phyloP scores from a whole-genome alignment of 1,140 invertebrate genomes.

The Hyles euphorbiae region DNA sequence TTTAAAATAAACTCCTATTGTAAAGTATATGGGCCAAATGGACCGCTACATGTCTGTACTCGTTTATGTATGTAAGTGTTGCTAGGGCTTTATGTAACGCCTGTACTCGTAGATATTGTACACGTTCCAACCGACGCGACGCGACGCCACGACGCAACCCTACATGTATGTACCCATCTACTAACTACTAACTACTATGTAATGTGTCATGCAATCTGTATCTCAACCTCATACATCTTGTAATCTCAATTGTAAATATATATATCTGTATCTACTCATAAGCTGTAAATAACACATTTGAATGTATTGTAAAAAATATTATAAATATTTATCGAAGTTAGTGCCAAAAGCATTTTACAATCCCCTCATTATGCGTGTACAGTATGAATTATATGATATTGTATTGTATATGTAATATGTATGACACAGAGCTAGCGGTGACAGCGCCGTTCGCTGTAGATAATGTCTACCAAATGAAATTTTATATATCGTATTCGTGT shows the following conservation, averaged over 20 bases:
- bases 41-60: slow-evolving; percentile 9
- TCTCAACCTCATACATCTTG: slow-evolving; percentile 31
- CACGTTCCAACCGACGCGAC: slow-evolving; percentile 26
- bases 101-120: slow-evolving; percentile 40
- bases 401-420: not conserved
- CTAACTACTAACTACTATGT: slow-evolving; percentile 27
- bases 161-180: slow-evolving; percentile 14
- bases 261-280: slow-evolving; percentile 40
- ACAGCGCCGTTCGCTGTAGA: not conserved
- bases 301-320: slow-evolving; percentile 51
- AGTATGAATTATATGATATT: slow-evolving; percentile 15
- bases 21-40: too few relatives aligned
- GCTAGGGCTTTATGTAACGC: slow-evolving; percentile 36
- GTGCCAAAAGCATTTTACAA: slow-evolving; percentile 70
- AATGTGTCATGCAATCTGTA: slow-evolving; percentile 28
- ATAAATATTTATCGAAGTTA: slow-evolving; percentile 64
- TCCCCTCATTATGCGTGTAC: slow-evolving; percentile 42
- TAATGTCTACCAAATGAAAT: slow-evolving; percentile 14
- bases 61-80: slow-evolving; percentile 27
- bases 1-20: too few relatives aligned
- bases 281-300: slow-evolving; percentile 65
- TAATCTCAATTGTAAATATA: slow-evolving; percentile 51
- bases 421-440: slow-evolving; percentile 4
- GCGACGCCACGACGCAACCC: too few relatives aligned
- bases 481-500: slow-evolving; percentile 4